phyloP scores from a whole-genome alignment of 2,888 invertebrate genomes.

The Drosophila cognata region DNA sequence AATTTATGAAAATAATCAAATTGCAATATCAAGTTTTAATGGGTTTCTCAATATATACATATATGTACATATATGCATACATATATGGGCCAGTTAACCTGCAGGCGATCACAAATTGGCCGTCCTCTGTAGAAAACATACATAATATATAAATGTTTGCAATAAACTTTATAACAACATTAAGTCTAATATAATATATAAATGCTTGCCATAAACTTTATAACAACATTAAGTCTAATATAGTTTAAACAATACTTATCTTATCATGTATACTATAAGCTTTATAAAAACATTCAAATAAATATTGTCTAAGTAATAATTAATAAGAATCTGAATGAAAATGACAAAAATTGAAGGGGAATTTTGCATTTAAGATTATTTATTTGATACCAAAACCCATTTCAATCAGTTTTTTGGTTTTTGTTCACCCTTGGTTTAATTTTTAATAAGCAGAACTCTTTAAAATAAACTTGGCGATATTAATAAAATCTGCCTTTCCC shows the following conservation, averaged over 20 bases:
- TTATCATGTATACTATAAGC: too few relatives aligned
- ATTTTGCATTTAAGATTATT: too few relatives aligned
- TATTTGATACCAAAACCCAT: too few relatives aligned
- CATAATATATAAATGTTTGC: not conserved
- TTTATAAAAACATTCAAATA: too few relatives aligned
- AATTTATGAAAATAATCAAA: slow-evolving; percentile 14
- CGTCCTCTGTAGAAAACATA: too few relatives aligned
- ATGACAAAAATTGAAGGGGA: too few relatives aligned
- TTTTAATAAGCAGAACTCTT: not conserved
- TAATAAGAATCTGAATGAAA: too few relatives aligned
- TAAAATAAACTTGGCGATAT: not conserved
- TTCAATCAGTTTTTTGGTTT: too few relatives aligned
- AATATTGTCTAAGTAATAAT: too few relatives aligned
- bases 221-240: not conserved
- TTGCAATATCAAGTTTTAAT: slow-evolving; percentile 24
- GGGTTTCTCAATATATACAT: slow-evolving; percentile 6
- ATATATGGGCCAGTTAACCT: not conserved
- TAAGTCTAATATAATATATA: not conserved
- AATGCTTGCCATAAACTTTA: not conserved
- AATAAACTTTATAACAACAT: not conserved
- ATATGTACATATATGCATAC: not conserved
- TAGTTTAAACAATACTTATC: too few relatives aligned
- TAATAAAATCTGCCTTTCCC: not conserved
- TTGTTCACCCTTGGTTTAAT: not conserved
- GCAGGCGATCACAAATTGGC: not conserved